Percentiles rank a stretch among this genome's conserved stretches.
phyloP scores from a whole-genome alignment of 2,113 vertebrate species.

The Halichoeres trimaculatus region DNA sequence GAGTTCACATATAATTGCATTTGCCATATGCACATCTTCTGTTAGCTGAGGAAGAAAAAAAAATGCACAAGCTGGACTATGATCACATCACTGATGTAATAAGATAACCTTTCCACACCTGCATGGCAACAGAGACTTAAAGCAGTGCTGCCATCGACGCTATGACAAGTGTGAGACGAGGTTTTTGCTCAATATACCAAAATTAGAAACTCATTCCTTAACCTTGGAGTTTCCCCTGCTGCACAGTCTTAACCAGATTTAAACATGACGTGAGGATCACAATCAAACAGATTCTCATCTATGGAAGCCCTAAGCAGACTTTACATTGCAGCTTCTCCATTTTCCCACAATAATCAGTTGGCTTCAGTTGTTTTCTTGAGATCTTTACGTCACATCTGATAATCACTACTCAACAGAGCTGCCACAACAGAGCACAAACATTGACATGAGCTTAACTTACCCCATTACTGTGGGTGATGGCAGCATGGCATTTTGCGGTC shows the following conservation, averaged over 20 bases:
- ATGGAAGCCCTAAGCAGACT: no score
- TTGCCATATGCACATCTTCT: slow-evolving; percentile 13
- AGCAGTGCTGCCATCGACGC: slow-evolving; percentile 6
- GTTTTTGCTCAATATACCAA: slow-evolving; percentile 28
- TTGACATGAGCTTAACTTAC: no score
- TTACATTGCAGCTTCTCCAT: no score
- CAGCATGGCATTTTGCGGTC: no score
- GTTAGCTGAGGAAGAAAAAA: slow-evolving; percentile 21
- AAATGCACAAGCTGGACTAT: not conserved
- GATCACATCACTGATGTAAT: slow-evolving; percentile 18
- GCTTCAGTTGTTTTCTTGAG: no score
- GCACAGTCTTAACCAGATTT: slow-evolving; percentile 7
- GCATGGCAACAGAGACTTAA: slow-evolving; percentile 17
- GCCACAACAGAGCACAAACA: no score
- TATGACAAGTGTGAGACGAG: slow-evolving; percentile 10
- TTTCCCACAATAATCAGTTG: no score
- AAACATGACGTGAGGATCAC: slow-evolving; percentile 12
- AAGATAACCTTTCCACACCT: slow-evolving; percentile 37
- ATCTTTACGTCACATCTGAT: no score
- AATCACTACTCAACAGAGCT: no score
- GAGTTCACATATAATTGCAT: slow-evolving; percentile 27
- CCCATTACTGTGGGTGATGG: no score
- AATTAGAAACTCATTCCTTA: slow-evolving; percentile 16
- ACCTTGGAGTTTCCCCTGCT: not conserved
- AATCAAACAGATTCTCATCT: not conserved